phyloP scores from a whole-genome alignment of 2,113 vertebrate species.

The Anhinga rufa region DNA sequence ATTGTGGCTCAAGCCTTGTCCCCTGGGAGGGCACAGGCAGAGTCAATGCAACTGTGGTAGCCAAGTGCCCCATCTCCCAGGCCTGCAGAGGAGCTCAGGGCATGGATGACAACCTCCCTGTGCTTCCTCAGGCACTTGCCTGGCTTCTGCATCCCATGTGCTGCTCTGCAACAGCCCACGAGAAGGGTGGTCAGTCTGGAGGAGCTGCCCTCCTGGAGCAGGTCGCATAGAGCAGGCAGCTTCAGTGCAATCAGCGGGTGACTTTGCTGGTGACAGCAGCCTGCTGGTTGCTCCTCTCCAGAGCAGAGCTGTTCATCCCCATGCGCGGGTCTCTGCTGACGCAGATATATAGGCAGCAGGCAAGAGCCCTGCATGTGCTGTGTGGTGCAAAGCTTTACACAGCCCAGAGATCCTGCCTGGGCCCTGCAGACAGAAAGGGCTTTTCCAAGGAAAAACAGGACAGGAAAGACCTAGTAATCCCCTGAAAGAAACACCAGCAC shows the following conservation, averaged over 20 bases:
- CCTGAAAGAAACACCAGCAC: slow-evolving; percentile 65
- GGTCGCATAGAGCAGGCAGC: neutral
- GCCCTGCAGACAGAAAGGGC: slow-evolving; percentile 1
- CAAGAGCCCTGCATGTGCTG: neutral
- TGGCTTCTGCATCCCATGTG: neutral
- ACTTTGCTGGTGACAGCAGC: neutral
- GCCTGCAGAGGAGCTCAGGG: neutral
- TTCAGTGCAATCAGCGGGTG: neutral
- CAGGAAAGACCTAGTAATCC: slow-evolving; percentile 64
- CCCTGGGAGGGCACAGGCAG: neutral
- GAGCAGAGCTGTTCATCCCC: neutral
- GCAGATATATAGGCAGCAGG: neutral
- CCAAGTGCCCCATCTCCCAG: neutral
- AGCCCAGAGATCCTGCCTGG: slow-evolving; percentile 3
- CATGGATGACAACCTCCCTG: neutral
- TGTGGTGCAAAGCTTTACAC: neutral
- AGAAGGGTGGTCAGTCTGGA: neutral
- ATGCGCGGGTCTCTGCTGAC: neutral
- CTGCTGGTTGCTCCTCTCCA: neutral
- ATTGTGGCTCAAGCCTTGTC: neutral
- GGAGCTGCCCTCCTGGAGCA: neutral
- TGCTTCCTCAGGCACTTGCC: neutral
- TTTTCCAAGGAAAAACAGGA: slow-evolving; percentile 48
- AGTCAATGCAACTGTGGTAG: neutral
- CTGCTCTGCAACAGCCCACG: neutral